A percentile compares a stretch with the other conserved stretches of the same genome.
Evolutionary conservation across 2,113 vertebrate genomes (phyloP).

Genomic region (Aphelocoma coerulescens): DNA sequence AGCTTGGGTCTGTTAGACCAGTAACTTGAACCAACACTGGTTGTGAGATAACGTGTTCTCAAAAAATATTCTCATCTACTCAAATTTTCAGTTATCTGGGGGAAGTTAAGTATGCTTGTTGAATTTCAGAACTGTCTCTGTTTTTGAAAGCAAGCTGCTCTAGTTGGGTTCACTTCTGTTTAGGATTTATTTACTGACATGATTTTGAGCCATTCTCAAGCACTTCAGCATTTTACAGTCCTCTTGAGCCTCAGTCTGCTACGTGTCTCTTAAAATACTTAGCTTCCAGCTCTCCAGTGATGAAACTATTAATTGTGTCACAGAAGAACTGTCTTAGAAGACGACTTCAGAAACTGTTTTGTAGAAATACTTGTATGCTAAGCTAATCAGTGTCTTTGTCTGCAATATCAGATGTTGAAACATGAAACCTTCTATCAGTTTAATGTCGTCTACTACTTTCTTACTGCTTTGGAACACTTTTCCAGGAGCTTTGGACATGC

Average conservation of each 20-base stretch:
- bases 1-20: not conserved
- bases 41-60: not conserved
- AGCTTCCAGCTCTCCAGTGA: not conserved
- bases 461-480: not conserved
- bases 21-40: not conserved
- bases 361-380: not conserved
- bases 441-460: not conserved
- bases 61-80: not conserved
- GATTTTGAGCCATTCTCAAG: not conserved
- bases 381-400: not conserved
- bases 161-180: not conserved
- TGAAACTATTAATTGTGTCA: not conserved
- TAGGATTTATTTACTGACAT: not conserved
- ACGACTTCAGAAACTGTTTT: not conserved
- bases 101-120: not conserved
- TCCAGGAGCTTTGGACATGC: not conserved
- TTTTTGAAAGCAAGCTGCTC: not conserved
- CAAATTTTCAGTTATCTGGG: not conserved
- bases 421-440: not conserved
- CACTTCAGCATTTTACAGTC: not conserved
- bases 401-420: not conserved
- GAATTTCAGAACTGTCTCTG: not conserved
- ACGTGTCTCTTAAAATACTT: not conserved
- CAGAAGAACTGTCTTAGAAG: not conserved
- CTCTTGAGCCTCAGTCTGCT: not conserved